Evolutionary conservation across 2,888 invertebrate genomes (phyloP), one percentile per base, ranked within the genome.

Genomic region (Harpalus rubripes): DNA sequence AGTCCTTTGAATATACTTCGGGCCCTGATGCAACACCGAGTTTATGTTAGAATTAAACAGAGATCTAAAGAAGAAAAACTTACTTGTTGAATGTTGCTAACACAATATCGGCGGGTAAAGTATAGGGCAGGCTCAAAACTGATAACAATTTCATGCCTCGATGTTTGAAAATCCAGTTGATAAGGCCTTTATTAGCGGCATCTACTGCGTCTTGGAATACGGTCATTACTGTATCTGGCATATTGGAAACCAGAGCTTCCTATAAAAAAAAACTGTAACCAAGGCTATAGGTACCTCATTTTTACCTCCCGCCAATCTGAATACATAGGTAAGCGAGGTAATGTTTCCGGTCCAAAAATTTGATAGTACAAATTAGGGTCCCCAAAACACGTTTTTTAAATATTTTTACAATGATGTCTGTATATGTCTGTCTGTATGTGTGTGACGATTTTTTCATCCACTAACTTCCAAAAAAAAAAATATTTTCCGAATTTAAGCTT

Each of bases 121-220:
- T 94, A 89, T 96, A 98, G 0, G 98, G 98, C 85, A 98, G 92
- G 81, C 96, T 95, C 85, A 97, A 91, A 41, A 97, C 92, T 0
- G 96, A 96, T 0, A 98, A 92, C 72, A 97, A 92, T 88, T 96
- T 95, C 91, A 98, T 94, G 65, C 96, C 96, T 87, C 95, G 93
- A 89, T 96, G 96, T 88, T 96, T 95, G 92, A 98, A 97, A 87
- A 98, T 92, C 97, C 98, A 98, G 91, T 97, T 98, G 84, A 97
- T 93, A 32, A 98, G 91, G 1, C 98, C 98, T 89, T 95, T 96
- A 91, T 98, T 98, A 0, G 98, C 97, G 0, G 97, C 95, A 90
- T 98, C 97, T 87, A 98, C 97, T 0, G 98, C 98, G 89, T 97
- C 96, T 93, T 98, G 98, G 91, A 98, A 96, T 89, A 97, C 95